Evolutionary conservation across 1,140 invertebrate genomes (phyloP), one percentile per base, ranked within the genome.

Genomic region (Heterodera schachtii): DNA sequence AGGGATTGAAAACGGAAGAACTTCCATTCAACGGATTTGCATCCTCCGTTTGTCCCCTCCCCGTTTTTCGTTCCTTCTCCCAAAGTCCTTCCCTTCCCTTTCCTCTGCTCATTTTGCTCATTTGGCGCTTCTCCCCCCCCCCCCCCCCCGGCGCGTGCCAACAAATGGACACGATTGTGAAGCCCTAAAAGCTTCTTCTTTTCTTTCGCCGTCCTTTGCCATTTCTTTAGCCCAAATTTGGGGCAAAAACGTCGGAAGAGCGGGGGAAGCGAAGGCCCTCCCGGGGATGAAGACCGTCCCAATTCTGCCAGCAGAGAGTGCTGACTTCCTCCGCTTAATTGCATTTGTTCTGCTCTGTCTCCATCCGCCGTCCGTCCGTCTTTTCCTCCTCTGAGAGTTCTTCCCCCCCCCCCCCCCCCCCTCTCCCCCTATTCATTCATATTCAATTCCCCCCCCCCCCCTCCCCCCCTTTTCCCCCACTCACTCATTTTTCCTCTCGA

Each of bases 371-470:
- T 46, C 49, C 3, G 41, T 44, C 41, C n/a, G n/a, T n/a, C n/a
- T 75, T 31, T 11, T 75, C 31, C 73, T 60, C 49, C 60, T 13
- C 60, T 64, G 31, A 67, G 60, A 77, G 44, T 67, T 41, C 44
- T 46, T 41, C 46, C 57, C 7, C 67, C 75, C 41, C 47, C 60
- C 47, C 7, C n/a, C 31, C 16, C 57, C 21, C 41, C 31, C 43
- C 44, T 46, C 21, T 77, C 46, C 47, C n/a, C 67, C 75, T 67
- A 66, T 41, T 41, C 73, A 47, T 75, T 75, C 73, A 75, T 47
- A 47, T 75, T 75, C 60, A 57, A 49, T 75, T 21, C 13, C 5
- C 19, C 31, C 49, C 11, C 31, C 60, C 31, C 49, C 31, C n/a
- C 43, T n/a, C n/a, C n/a, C n/a, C n/a, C n/a, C n/a, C n/a, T n/a